Percentiles rank a stretch among this genome's conserved stretches.
Evolutionary conservation across 2,113 vertebrate genomes (phyloP).

Genomic region (Hiodon tergisus): DNA sequence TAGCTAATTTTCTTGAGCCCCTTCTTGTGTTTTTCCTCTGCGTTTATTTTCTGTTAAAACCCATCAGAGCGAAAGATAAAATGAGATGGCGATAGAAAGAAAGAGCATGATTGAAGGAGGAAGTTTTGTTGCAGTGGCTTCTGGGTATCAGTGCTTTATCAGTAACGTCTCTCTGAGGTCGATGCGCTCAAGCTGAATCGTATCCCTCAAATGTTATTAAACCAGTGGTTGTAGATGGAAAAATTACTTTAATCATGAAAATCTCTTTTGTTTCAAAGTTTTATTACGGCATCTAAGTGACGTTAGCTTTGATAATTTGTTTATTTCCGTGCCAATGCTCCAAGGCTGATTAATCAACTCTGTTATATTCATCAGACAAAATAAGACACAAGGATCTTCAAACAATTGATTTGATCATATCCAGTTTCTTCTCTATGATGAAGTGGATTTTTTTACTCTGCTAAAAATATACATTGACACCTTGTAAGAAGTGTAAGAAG

Average conservation of each 20-base stretch:
- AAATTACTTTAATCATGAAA: conserved; percentile 52
- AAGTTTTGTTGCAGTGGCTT: background rate
- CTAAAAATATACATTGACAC: too few species aligned
- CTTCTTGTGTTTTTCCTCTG: too few species aligned
- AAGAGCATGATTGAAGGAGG: background rate
- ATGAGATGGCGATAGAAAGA: too few species aligned
- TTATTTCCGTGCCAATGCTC: background rate
- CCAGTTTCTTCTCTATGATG: too few species aligned
- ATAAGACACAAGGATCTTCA: background rate
- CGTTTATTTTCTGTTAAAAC: too few species aligned
- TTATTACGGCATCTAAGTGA: conserved; percentile 39
- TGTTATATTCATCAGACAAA: conserved; percentile 40
- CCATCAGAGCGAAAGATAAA: too few species aligned
- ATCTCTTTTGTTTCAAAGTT: conserved; percentile 45
- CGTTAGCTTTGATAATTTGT: background rate
- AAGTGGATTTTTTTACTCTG: too few species aligned
- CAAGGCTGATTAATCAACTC: conserved; percentile 35
- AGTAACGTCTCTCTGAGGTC: background rate
- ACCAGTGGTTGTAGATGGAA: conserved; percentile 37
- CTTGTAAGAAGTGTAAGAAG: too few species aligned
- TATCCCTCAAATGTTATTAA: conserved; percentile 15
- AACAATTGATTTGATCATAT: too few species aligned
- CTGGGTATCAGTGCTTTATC: background rate
- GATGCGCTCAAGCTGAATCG: background rate
- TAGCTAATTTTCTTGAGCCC: too few species aligned